These are phyloP conservation scores for Kuschelorhynchus macadamiae DNA, from an alignment of 2,888 invertebrate species.

Conservation along the genomic window DNA sequence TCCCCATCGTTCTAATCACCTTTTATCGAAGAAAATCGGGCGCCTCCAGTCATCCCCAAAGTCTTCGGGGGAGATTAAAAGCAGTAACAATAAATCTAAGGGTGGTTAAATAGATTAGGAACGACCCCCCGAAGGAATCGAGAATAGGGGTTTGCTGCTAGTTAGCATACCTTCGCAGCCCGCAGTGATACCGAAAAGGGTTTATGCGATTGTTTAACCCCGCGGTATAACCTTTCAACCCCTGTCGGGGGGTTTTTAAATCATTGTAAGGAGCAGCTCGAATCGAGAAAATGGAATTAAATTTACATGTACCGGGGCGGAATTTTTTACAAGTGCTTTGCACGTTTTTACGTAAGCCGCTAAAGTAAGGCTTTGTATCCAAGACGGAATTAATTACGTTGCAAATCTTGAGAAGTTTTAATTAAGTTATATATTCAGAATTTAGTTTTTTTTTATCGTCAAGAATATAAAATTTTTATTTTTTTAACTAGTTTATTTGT, in stretches of 20 bases:
- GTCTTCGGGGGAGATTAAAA: slow-evolving; percentile 45
- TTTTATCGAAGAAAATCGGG: slow-evolving; percentile 45
- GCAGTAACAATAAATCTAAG: slow-evolving; percentile 59
- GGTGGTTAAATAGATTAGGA: slow-evolving; percentile 58
- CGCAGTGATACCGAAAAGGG: slow-evolving; percentile 39
- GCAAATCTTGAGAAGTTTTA: too few relatives aligned
- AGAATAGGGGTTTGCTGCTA: slow-evolving; percentile 47
- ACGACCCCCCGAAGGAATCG: slow-evolving; percentile 50
- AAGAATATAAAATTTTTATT: too few relatives aligned
- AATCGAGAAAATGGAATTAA: slow-evolving; percentile 14
- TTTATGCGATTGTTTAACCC: slow-evolving; percentile 46
- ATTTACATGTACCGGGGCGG: too few relatives aligned
- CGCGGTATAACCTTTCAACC: slow-evolving; percentile 37
- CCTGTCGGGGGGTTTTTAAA: slow-evolving; percentile 46
- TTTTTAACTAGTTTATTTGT: too few relatives aligned
- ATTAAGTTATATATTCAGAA: too few relatives aligned
- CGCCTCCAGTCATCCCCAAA: slow-evolving; percentile 35
- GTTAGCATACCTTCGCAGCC: slow-evolving; percentile 55
- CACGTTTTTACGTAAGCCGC: too few relatives aligned
- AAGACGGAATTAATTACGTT: too few relatives aligned
- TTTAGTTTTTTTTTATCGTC: too few relatives aligned
- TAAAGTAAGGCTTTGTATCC: too few relatives aligned
- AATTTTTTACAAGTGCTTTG: too few relatives aligned
- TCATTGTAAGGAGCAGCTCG: slow-evolving; percentile 21
- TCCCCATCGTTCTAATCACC: slow-evolving; percentile 40